Percentiles rank a stretch among this genome's conserved stretches.
Evolutionary conservation across 2,113 vertebrate species (phyloP).

Genomic region (rat (Rattus norvegicus)): GRCr8 NC_086037.1:60638501-60639000

Average conservation of each 20-base stretch:
- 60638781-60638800: not conserved
- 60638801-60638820: not conserved
- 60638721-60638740: not conserved
- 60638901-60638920: not conserved
- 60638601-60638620: not conserved
- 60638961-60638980: not conserved
- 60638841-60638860: not conserved
- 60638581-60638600: not conserved
- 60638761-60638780: not conserved
- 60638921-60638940: accelerated
- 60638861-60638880: not conserved
- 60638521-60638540: not conserved
- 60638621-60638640: not conserved
- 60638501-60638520: accelerated
- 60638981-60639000: not conserved
- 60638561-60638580: not conserved
- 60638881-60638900: not conserved
- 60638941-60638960: not conserved
- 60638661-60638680: accelerated
- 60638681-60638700: accelerated
- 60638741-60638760: not conserved
- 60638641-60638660: accelerated
- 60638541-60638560: not conserved
- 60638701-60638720: not conserved
- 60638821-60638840: not conserved